Evolutionary conservation across 2,888 invertebrate genomes (phyloP).

Genomic region (Eupeodes luniger): DNA sequence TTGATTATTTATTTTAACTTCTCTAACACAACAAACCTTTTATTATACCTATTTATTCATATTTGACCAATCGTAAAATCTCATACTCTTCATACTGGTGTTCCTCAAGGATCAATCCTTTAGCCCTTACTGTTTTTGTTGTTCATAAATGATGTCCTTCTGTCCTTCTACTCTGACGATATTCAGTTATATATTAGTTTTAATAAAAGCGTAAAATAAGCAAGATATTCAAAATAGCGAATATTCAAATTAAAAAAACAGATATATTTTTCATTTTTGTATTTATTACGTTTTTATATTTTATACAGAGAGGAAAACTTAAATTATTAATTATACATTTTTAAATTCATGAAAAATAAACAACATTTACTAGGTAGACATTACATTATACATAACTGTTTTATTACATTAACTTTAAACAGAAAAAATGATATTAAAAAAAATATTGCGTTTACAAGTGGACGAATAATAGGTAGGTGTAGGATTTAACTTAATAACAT

Average conservation of each 20-base stretch:
- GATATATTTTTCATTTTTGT: background rate
- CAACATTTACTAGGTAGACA: constrained; percentile 11
- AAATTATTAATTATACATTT: constrained; percentile 14
- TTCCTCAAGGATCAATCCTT: too few species aligned
- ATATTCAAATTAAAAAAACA: background rate
- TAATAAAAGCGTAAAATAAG: too few species aligned
- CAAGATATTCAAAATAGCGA: background rate
- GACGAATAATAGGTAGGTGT: constrained; percentile 46
- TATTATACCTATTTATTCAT: too few species aligned
- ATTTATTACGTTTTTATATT: constrained; percentile 1
- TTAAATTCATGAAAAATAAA: constrained; percentile 19
- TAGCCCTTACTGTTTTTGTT: too few species aligned
- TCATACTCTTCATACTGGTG: too few species aligned
- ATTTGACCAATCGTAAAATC: too few species aligned
- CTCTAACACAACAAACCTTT: too few species aligned
- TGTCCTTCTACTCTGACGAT: too few species aligned
- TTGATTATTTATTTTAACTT: too few species aligned
- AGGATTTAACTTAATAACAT: constrained; percentile 51
- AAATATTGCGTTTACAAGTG: constrained; percentile 63
- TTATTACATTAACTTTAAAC: constrained; percentile 6
- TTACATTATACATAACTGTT: background rate
- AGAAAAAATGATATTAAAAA: constrained; percentile 22
- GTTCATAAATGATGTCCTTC: too few species aligned
- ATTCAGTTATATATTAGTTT: too few species aligned
- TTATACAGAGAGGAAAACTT: constrained; percentile 17